These are phyloP conservation scores for Brachyopa scutellaris DNA, from an alignment of 2,888 invertebrate species.

Conservation along the genomic window DNA sequence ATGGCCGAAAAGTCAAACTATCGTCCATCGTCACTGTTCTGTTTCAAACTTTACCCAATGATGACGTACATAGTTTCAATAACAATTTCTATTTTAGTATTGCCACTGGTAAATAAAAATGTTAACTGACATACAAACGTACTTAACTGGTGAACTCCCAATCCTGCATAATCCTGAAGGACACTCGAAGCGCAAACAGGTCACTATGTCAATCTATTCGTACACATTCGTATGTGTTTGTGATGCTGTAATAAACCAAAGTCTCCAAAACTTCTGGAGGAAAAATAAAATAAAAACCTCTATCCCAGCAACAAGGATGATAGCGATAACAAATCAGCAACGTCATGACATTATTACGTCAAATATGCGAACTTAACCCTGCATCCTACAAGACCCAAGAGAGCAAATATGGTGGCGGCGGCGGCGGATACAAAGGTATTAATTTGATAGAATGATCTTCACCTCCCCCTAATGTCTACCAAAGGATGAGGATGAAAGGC, in stretches of 20 bases:
- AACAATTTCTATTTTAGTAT: too few relatives aligned
- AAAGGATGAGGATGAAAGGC: constrained; percentile 19
- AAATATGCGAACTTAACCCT: constrained; percentile 21
- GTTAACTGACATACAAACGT: constrained; percentile 33
- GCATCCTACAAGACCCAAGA: too few relatives aligned
- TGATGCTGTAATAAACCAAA: constrained; percentile 37
- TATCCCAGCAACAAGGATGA: constrained; percentile 45
- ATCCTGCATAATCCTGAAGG: constrained; percentile 45
- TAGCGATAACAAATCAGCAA: constrained; percentile 30
- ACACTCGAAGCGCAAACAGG: constrained; percentile 51
- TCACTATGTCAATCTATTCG: constrained; percentile 65
- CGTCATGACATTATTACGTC: constrained; percentile 64
- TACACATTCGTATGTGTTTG: background rate
- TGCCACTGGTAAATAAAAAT: too few relatives aligned
- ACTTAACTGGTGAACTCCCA: constrained; percentile 17
- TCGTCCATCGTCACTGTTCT: too few relatives aligned
- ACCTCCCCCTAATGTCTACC: constrained; percentile 35
- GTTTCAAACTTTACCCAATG: too few relatives aligned
- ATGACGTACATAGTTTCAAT: too few relatives aligned
- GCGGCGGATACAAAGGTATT: constrained; percentile 22
- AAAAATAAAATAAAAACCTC: constrained; percentile 2
- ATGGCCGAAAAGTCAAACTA: too few relatives aligned
- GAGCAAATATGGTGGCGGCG: constrained; percentile 23
- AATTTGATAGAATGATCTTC: constrained; percentile 24
- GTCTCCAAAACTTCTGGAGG: background rate